A percentile compares a stretch with the other conserved stretches of the same genome.
phyloP scores from a whole-genome alignment of 1,140 invertebrate species.

The Apis laboriosa region DNA sequence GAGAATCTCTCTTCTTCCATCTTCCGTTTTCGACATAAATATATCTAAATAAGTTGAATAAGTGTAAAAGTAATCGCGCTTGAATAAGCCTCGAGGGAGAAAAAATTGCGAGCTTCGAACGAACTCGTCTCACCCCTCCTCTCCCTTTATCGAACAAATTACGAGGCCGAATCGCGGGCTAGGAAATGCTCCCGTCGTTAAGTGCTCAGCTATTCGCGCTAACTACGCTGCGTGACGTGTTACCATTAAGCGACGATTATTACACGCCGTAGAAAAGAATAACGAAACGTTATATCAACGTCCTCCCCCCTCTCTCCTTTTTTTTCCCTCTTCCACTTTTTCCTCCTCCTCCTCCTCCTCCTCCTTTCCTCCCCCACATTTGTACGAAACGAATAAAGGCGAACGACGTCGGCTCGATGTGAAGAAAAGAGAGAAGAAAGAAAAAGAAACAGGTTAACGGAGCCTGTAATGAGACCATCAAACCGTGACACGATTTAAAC shows the following conservation, averaged over 20 bases:
- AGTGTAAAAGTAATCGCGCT: too few species aligned
- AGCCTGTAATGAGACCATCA: conserved; percentile 68
- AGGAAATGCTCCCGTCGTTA: not conserved
- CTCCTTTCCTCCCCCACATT: not conserved
- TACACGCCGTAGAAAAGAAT: not conserved
- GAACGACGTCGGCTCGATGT: conserved; percentile 3
- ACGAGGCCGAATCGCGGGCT: not conserved
- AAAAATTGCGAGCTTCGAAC: too few species aligned
- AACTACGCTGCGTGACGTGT: conserved; percentile 28
- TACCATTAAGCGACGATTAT: conserved; percentile 30
- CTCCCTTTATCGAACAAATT: not conserved
- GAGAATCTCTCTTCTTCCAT: too few species aligned
- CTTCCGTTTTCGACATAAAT: too few species aligned
- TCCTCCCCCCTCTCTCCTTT: too few species aligned
- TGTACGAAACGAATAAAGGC: not conserved
- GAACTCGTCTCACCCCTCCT: not conserved
- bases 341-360: too few species aligned
- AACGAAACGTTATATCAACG: conserved; percentile 6
- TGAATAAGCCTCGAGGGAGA: too few species aligned
- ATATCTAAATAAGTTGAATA: too few species aligned
- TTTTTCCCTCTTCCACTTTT: not conserved
- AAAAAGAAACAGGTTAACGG: conserved; percentile 61
- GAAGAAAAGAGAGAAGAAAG: too few species aligned
- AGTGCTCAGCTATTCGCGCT: not conserved
- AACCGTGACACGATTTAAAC: conserved; percentile 63